Conservation (phyloP, 2,113 vertebrate genomes). For the Syngnathus floridae region DNA sequence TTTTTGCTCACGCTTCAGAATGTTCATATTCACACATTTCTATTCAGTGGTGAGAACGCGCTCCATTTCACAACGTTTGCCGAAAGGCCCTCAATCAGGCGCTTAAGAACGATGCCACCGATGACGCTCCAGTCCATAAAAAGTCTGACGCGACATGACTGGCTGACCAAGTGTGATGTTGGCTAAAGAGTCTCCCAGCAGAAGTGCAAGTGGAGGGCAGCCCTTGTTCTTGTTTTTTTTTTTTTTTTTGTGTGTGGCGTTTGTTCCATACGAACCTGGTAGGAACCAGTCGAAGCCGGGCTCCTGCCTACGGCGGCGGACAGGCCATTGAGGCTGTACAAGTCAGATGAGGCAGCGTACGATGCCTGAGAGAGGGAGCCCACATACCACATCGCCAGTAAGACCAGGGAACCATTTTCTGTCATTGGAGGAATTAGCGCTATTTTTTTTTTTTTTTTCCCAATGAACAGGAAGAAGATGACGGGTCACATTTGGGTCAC, state of each 20-base stretch:
- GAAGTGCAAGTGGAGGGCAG: not conserved
- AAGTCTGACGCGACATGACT: not conserved
- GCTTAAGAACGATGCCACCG: not conserved
- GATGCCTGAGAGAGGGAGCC: constrained; percentile 39
- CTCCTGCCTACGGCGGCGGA: constrained; percentile 47
- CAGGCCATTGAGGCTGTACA: constrained; percentile 53
- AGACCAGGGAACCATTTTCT: not conserved
- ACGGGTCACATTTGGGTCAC: not conserved
- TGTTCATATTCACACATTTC: not conserved
- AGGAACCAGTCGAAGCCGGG: constrained; percentile 52
- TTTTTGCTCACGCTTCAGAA: not conserved
- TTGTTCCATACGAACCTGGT: constrained; percentile 57
- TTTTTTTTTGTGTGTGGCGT: not conserved
- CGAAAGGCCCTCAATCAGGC: not conserved
- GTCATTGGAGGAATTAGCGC: not conserved
- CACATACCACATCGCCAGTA: not conserved
- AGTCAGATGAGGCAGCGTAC: constrained; percentile 55
- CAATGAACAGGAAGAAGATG: not conserved
- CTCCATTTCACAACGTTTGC: not conserved
- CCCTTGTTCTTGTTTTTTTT: not conserved
- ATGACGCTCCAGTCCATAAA: not conserved
- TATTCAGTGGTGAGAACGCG: not conserved
- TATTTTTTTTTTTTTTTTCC: no score
- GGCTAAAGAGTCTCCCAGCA: not conserved
- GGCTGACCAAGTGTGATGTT: constrained; percentile 2